Percentiles rank a stretch among this genome's conserved stretches.
phyloP scores from a whole-genome alignment of 2,113 vertebrate species.

The Tachuris rubrigastra region DNA sequence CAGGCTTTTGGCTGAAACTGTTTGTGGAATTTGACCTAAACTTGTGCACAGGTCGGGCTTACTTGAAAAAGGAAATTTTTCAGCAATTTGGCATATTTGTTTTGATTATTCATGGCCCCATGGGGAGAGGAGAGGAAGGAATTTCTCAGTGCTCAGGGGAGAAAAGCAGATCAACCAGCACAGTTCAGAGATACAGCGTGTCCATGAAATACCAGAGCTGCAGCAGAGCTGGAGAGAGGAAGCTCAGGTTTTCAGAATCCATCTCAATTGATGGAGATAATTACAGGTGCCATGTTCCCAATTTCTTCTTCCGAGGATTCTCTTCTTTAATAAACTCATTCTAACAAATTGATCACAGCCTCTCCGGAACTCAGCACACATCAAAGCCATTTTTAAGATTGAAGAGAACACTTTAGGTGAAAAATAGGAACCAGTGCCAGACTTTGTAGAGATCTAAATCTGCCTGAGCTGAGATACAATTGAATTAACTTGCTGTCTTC shows the following conservation, averaged over 20 bases:
- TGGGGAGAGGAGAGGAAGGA: not conserved
- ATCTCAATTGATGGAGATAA: slow-evolving; percentile 20
- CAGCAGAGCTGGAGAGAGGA: not conserved
- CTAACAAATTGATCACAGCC: slow-evolving; percentile 43
- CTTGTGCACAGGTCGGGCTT: not conserved
- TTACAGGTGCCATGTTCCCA: slow-evolving; percentile 29
- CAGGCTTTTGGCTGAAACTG: not conserved
- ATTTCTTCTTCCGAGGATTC: slow-evolving; percentile 36
- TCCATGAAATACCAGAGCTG: not conserved
- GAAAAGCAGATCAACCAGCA: not conserved
- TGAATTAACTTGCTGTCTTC: not conserved
- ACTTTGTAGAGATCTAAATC: not conserved
- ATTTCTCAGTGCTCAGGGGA: not conserved
- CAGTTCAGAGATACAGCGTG: not conserved
- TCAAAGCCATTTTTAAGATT: slow-evolving; percentile 27
- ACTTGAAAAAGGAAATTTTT: not conserved
- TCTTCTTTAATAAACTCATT: slow-evolving; percentile 45
- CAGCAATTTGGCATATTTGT: not conserved
- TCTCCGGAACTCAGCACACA: not conserved
- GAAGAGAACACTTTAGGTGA: slow-evolving; percentile 21
- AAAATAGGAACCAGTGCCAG: slow-evolving; percentile 17
- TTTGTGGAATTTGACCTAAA: not conserved
- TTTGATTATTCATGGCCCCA: not conserved
- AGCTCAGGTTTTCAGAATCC: slow-evolving; percentile 22
- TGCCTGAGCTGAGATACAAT: not conserved